Conservation (phyloP, 1,140 invertebrate genomes). For the Dinoponera quadriceps region DNA sequence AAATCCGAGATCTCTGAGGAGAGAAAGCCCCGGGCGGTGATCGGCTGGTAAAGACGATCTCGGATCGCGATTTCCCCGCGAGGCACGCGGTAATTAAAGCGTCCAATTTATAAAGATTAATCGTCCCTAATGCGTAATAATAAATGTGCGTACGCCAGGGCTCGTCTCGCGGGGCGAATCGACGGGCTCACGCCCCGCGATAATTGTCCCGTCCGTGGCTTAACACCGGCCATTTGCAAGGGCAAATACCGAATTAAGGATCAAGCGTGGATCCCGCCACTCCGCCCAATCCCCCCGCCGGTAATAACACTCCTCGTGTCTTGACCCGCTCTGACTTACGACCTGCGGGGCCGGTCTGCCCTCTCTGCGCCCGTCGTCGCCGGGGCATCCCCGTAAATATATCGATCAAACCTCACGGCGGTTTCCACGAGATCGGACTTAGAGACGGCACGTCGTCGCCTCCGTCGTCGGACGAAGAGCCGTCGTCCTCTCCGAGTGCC, state of each 20-base stretch:
- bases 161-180: background rate
- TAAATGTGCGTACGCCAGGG: slow-evolving; percentile 31
- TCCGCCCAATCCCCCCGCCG: slow-evolving; percentile 1
- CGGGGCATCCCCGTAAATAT: slow-evolving; percentile 39
- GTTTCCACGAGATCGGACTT: slow-evolving; percentile 12
- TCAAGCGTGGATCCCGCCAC: slow-evolving; percentile 32
- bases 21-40: too few relatives aligned
- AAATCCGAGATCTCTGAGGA: too few relatives aligned
- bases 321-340: slow-evolving; percentile 49
- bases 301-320: slow-evolving; percentile 53
- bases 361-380: background rate
- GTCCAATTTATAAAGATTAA: slow-evolving; percentile 56
- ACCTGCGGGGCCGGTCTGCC: background rate
- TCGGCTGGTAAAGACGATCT: slow-evolving; percentile 37
- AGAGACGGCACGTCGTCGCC: slow-evolving; percentile 45
- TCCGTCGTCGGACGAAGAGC: slow-evolving; percentile 34
- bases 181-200: slow-evolving; percentile 38
- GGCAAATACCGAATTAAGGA: slow-evolving; percentile 54
- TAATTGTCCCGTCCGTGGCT: slow-evolving; percentile 51
- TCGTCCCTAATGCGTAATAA: slow-evolving; percentile 53
- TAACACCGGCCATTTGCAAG: slow-evolving; percentile 51
- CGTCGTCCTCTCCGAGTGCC: background rate
- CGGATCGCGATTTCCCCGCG: background rate
- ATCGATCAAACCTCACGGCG: slow-evolving; percentile 60
- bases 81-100: slow-evolving; percentile 41